Evolutionary conservation across 2,888 invertebrate genomes (phyloP).

Genomic region (Lycia hirtaria): DNA sequence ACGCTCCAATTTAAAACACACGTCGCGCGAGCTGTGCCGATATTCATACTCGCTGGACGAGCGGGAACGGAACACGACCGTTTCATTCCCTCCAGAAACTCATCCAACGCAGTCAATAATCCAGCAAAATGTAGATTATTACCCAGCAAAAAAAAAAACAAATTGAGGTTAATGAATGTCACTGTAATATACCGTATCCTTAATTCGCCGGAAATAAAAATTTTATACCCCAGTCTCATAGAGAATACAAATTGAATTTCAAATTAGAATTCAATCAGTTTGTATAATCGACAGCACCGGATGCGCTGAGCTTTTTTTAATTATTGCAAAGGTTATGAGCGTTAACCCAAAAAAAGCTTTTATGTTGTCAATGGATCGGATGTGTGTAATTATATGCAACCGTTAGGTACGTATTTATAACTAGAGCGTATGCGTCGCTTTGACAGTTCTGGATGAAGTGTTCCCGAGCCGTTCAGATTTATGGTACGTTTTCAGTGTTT

Average conservation of each 20-base stretch:
- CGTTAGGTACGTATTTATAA: conserved; percentile 54
- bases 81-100: conserved; percentile 14
- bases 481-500: conserved; percentile 79
- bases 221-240: conserved; percentile 67
- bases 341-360: conserved; percentile 60
- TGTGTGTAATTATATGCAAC: conserved; percentile 55
- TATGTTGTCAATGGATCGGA: conserved; percentile 51
- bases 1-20: conserved; percentile 80
- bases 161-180: conserved; percentile 65
- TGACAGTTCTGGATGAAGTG: conserved; percentile 74
- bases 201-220: conserved; percentile 72
- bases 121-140: conserved; percentile 20
- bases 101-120: conserved; percentile 17
- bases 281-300: conserved; percentile 69
- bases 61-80: conserved; percentile 10
- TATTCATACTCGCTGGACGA: conserved; percentile 34
- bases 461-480: conserved; percentile 72
- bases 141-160: conserved; percentile 55
- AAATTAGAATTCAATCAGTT: conserved; percentile 75
- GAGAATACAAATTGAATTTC: conserved; percentile 73
- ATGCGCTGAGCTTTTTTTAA: conserved; percentile 74
- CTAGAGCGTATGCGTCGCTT: conserved; percentile 46
- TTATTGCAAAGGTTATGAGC: conserved; percentile 77
- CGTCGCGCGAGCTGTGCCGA: conserved; percentile 55
- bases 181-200: conserved; percentile 54